These are phyloP conservation scores for Anhinga rufa DNA, from an alignment of 2,113 vertebrate species.

Conservation along the genomic window DNA sequence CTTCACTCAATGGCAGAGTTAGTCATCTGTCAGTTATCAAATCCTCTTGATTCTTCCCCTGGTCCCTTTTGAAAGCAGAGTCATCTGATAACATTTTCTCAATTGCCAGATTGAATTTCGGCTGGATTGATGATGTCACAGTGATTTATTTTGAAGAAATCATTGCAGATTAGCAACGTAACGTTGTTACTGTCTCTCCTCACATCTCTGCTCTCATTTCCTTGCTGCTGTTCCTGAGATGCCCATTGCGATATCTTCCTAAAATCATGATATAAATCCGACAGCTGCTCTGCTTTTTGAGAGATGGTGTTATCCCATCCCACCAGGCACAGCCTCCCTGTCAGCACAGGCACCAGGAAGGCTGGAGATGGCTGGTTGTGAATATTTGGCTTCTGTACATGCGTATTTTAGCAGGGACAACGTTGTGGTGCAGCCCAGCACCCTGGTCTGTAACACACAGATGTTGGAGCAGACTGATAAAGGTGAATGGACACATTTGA, in stretches of 20 bases:
- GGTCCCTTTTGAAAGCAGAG: background rate
- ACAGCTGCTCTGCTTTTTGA: background rate
- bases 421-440: background rate
- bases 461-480: background rate
- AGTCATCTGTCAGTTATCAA: background rate
- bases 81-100: background rate
- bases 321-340: background rate
- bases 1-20: background rate
- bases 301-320: accelerated
- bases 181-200: background rate
- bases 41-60: background rate
- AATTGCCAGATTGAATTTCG: background rate
- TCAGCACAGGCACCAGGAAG: no score
- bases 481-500: background rate
- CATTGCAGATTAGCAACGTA: background rate
- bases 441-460: background rate
- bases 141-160: background rate
- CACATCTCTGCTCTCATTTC: background rate
- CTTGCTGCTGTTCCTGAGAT: background rate
- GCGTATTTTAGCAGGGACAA: background rate
- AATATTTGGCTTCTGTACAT: no score
- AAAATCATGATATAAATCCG: background rate
- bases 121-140: background rate
- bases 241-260: background rate
- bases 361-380: background rate